Conservation (phyloP, 2,797 vertebrate genomes). For the Falco biarmicus region DNA sequence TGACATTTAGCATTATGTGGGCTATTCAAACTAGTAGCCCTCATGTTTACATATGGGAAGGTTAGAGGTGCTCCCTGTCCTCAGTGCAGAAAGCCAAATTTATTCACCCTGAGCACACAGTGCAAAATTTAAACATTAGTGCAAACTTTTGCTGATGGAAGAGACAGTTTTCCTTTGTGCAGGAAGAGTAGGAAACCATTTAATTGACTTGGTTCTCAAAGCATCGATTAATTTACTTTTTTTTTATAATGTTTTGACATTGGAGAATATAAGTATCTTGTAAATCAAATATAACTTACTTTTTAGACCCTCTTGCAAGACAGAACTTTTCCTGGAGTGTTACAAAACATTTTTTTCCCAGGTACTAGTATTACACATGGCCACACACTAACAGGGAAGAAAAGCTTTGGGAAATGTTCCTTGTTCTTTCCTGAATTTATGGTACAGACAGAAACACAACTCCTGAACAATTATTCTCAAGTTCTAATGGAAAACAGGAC, state of each 20-base stretch:
- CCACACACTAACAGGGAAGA: background rate
- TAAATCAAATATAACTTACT: background rate
- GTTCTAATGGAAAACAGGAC: background rate
- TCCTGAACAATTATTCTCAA: background rate
- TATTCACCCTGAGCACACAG: background rate
- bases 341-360: background rate
- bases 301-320: background rate
- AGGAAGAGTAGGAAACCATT: background rate
- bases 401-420: background rate
- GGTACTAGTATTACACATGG: background rate
- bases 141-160: background rate
- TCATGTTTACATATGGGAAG: rapidly evolving
- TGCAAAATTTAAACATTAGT: background rate
- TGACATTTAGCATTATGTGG: background rate
- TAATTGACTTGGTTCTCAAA: background rate
- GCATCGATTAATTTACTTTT: background rate
- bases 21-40: background rate
- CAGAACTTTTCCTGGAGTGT: background rate
- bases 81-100: background rate
- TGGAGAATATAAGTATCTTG: background rate
- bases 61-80: background rate
- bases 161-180: background rate
- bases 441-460: background rate
- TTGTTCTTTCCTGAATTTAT: background rate
- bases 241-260: background rate